Base-by-base conservation (phyloP, 2,113 vertebrate genomes). In the Craseonycteris thonglongyai region DNA sequence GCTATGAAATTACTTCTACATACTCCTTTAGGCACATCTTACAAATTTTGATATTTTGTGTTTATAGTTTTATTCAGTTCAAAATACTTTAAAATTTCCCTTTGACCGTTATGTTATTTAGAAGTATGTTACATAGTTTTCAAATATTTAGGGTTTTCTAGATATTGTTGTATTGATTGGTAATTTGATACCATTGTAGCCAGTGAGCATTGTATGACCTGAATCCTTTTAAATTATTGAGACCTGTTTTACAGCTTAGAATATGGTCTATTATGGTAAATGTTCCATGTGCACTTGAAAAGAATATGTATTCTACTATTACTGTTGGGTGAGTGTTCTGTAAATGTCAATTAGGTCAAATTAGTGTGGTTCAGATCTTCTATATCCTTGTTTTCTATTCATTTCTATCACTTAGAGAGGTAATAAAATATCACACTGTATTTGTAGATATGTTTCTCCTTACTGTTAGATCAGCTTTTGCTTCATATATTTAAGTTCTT, bases 11-110 rank as follows among this genome's bases (percentile, higher is more conserved):
- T 75, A 38, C 76, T n/a, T 75, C 14, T 58, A 40, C 45, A 47
- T 74, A 72, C 26, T 82, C 10, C 15, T 74, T 88, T 88, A 82
- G 47, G 47, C 30, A 24, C 21, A 88, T 58, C 47, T n/a, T 56
- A 93, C 58, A 88, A 81, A 82, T 88, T 82, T 93, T 58, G 38
- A 47, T 66, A 65, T 91, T 91, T 88, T 82, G 14, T 74, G 38
- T 75, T 69, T 82, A 69, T 7, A 75, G 68, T 93, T 88, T 66
- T n/a, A 47, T 74, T 88, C 38, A 66, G 21, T 65, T 86, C 38
- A 86, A 14, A 91, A 49, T 74, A 65, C 26, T 86, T 79, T 47
- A 22, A 91, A 66, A 40, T 65, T 74, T 94, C 33, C 38, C 22
- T 86, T 47, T 94, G 74, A 45, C 33, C 80, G 65, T 21, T 80